Base-by-base conservation (phyloP, 1,140 invertebrate species). In the Doryteuthis pealeii region DNA sequence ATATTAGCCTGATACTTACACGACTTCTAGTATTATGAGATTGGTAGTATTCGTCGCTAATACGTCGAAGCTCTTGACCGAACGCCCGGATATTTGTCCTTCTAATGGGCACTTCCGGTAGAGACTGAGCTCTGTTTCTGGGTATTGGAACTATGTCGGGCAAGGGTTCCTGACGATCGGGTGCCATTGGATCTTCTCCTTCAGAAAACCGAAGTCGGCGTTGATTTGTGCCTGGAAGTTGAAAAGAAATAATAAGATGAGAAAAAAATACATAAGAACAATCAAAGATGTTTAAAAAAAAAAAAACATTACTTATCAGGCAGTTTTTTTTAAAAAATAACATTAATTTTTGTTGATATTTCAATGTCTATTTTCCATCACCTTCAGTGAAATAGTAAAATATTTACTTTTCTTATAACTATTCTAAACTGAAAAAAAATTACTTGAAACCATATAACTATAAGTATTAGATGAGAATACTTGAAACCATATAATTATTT, bases 31-130 rank as follows among this genome's bases (percentile, higher is more conserved):
- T 62, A 15, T n/a, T 62, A 31, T 32, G 66, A 31, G n/a, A 30
- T 10, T 68, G 28, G 66, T 68, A 68, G 31, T 68, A 68, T 32
- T 68, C 66, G 32, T 68, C 66, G 31, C 66, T 68, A 33, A 68
- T 68, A 8, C 66, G 22, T 32, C 66, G 66, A 30, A 68, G 66
- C 31, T 30, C 66, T 32, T 0, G 66, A 8, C 66, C 66, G 18
- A 68, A 8, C 28, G 28, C 66, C 4, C 32, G 66, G 28, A 31
- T 68, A 10, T 68, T 22, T 30, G 15, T 18, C 30, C 66, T 18
- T 26, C 32, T 18, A 31, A 68, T 5, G 30, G 66, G 30, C 66
- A 68, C 28, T 8, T 68, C 66, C 4, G 66, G 66, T 33, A 68
- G 22, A 30, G 66, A 68, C 5, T 32, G 28, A 5, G 66, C 28